These are phyloP conservation scores for Capitulum mitella DNA, from an alignment of 2,888 invertebrate genomes.

Conservation along the genomic window DNA sequence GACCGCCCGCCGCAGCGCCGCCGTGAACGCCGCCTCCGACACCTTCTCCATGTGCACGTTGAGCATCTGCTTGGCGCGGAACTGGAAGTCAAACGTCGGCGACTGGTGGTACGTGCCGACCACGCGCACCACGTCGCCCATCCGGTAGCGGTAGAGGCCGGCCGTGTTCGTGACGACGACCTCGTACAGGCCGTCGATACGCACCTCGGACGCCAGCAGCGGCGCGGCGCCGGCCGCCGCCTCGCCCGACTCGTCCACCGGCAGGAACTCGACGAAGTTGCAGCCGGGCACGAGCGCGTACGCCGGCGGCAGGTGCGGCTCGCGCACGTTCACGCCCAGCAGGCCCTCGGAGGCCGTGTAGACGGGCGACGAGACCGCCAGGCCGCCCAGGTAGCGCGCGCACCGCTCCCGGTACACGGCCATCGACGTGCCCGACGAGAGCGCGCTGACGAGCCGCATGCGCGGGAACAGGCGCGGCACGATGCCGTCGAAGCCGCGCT, in stretches of 20 bases:
- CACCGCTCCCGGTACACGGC: neutral
- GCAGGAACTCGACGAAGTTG: neutral
- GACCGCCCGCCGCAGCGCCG: conserved; percentile 37
- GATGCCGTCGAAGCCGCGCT: neutral
- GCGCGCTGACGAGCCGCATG: neutral
- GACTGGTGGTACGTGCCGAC: conserved; percentile 39
- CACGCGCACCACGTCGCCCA: conserved; percentile 41
- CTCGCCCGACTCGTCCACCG: neutral
- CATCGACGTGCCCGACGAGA: neutral
- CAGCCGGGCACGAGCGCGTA: neutral
- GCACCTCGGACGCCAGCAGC: neutral
- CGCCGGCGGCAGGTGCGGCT: neutral
- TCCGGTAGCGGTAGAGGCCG: neutral
- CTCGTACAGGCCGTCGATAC: neutral
- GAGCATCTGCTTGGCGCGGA: conserved; percentile 39
- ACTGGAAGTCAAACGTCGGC: conserved; percentile 22
- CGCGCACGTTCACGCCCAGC: neutral
- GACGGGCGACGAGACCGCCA: neutral
- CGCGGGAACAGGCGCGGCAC: neutral
- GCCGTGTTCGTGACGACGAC: neutral
- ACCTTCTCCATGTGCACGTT: conserved; percentile 44
- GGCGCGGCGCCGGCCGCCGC: neutral
- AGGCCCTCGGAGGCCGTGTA: neutral
- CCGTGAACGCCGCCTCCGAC: conserved; percentile 41
- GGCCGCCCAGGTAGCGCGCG: neutral